Evolutionary conservation across 2,797 vertebrate species (phyloP), one percentile per base, ranked within the genome.

Genomic region (Sebastes kiyomatsui): DNA sequence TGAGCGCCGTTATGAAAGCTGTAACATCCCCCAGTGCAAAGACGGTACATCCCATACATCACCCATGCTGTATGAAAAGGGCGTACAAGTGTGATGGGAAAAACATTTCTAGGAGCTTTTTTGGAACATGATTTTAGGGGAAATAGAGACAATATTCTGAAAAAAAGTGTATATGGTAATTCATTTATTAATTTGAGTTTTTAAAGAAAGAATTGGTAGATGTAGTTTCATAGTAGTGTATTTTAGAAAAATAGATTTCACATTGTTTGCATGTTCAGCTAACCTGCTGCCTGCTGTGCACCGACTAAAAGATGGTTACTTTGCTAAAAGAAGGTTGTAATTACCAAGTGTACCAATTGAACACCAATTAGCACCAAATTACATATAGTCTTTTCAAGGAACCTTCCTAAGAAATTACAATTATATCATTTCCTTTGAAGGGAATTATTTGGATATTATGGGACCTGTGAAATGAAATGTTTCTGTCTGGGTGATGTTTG

Each of bases 1-100:
- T 0, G 92, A 94, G 2, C 67, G 95, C 38, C 96, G 98, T 61
- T 97, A 96, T 33, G 97, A 99, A 91, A 96, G 93, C 90, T 99
- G 98, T 0, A 95, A 96, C 75, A 97, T 99, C 88, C 97, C 97
- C 65, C 97, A 97, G 88, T 99, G 98, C 75, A 96, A 96, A 93
- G 95, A 98, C 0, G 98, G 98, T 99, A 93, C 14, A 12, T 4
- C 20, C 54, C 3, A 14, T 38, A 38, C 49, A 38, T 18, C 12
- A 25, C 7, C 6, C 32, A 9, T 25, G 14, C 30, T 33, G 10
- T 22, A 70, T 6, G 4, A 35, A 61, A 82, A 14, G 14, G 23
- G 6, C 6, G 35, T 28, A 16, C 22, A 52, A 25, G 4, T 67
- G 59, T 33, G 30, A 75, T 59, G 5, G 16, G 11, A 25, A 10